Evolutionary conservation across 92 coral and sea anemone genomes (phyloP).

Genomic region (Parazoanthus swiftii): DNA sequence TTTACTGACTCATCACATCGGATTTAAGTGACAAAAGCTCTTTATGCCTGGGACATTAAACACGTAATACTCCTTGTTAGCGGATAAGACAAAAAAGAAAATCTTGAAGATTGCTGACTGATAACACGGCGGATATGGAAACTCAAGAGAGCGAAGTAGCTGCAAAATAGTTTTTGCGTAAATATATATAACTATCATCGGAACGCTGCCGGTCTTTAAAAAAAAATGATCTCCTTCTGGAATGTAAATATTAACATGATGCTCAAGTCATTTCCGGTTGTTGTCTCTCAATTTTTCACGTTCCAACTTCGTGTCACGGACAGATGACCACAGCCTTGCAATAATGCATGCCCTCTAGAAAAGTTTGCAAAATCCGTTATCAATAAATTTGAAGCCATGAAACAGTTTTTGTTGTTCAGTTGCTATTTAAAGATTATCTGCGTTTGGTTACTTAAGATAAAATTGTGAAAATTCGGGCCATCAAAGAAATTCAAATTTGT

Average conservation of each 20-base stretch:
- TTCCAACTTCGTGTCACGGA: slow-evolving; percentile 14
- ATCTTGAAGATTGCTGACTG: background rate
- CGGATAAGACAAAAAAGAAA: background rate
- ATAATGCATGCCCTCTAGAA: background rate
- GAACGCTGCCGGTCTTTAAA: too few species aligned
- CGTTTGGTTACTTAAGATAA: background rate
- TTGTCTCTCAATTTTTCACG: background rate
- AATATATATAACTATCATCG: too few species aligned
- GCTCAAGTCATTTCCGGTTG: slow-evolving; percentile 23
- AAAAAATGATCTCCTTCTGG: background rate
- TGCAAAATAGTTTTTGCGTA: background rate
- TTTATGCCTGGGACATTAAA: background rate
- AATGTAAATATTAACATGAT: slow-evolving; percentile 20
- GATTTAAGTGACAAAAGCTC: background rate
- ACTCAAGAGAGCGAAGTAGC: background rate
- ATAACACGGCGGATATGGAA: background rate
- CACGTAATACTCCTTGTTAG: background rate
- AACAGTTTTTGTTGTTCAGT: background rate
- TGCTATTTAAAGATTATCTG: background rate
- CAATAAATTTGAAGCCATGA: background rate
- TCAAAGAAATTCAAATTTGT: slow-evolving; percentile 16
- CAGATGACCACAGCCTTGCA: background rate
- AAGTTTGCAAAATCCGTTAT: background rate
- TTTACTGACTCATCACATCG: background rate
- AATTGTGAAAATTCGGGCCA: slow-evolving; percentile 2